Percentiles rank a stretch among this genome's conserved stretches.
Conservation (phyloP, 1,140 invertebrate species). For the Himalopsyche phryganea region DNA sequence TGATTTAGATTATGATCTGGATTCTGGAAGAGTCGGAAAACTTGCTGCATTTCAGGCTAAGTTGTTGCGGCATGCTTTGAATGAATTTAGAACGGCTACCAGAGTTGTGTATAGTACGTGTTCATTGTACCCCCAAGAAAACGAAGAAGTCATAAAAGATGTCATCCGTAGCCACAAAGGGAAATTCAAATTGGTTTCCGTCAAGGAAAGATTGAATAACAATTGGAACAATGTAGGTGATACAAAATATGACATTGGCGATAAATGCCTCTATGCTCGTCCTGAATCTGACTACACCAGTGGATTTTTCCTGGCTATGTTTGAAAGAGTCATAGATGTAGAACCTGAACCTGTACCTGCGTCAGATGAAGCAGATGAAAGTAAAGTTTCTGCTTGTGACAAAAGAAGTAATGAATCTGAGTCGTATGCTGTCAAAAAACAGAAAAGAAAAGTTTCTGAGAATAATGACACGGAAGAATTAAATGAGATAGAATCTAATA, state of each 20-base stretch:
- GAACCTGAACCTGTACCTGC: not conserved
- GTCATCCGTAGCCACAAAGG: conserved; percentile 53
- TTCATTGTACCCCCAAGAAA: conserved; percentile 85
- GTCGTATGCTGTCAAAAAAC: no score
- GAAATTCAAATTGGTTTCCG: conserved; percentile 61
- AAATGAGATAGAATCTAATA: not conserved
- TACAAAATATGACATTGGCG: conserved; percentile 59
- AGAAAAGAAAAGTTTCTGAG: not conserved
- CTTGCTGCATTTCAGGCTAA: conserved; percentile 80
- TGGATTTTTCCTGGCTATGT: conserved; percentile 92
- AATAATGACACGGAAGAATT: not conserved
- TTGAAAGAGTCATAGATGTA: conserved; percentile 58
- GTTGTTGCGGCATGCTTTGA: conserved; percentile 81
- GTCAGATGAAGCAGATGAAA: not conserved
- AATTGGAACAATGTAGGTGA: conserved; percentile 69
- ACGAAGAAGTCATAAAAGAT: conserved; percentile 82
- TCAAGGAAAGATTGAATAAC: conserved; percentile 55
- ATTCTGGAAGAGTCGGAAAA: conserved; percentile 57
- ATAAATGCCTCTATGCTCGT: conserved; percentile 74
- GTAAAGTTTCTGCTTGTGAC: not conserved
- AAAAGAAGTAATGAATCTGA: no score
- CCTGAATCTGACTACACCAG: conserved; percentile 77
- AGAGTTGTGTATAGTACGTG: conserved; percentile 93
- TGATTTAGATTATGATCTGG: conserved; percentile 37
- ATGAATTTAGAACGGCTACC: conserved; percentile 76